A percentile compares a stretch with the other conserved stretches of the same genome.
Evolutionary conservation across 2,113 vertebrate genomes (phyloP).

Genomic region (Barnardius zonarius): DNA sequence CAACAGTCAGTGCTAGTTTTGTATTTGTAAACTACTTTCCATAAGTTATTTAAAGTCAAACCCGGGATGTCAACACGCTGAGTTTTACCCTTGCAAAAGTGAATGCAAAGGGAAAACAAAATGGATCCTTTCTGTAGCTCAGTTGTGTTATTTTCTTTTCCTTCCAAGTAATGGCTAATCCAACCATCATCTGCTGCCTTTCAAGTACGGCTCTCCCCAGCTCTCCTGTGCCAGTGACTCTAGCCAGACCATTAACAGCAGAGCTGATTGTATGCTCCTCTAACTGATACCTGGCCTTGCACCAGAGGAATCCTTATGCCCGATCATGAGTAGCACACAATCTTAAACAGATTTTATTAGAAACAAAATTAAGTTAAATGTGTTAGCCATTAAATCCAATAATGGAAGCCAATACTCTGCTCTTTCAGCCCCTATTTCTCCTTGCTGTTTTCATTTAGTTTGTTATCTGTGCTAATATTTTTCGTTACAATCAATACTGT

Average conservation of each 20-base stretch:
- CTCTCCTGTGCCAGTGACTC: background rate
- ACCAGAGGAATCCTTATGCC: background rate
- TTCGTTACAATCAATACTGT: background rate
- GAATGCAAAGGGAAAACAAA: background rate
- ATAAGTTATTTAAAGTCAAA: background rate
- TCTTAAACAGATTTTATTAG: background rate
- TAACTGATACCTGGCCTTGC: background rate
- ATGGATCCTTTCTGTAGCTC: background rate
- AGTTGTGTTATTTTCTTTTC: background rate
- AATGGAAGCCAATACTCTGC: background rate
- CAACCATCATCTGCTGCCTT: background rate
- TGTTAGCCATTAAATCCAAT: background rate
- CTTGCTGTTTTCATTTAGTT: background rate
- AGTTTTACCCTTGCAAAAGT: background rate
- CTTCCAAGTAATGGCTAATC: background rate
- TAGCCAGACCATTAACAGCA: background rate
- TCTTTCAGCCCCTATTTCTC: background rate
- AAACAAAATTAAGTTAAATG: background rate
- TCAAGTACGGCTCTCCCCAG: background rate
- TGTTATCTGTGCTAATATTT: background rate
- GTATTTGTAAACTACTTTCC: background rate
- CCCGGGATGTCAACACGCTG: fast-evolving
- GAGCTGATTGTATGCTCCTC: background rate
- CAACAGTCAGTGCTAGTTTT: background rate
- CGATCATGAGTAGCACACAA: background rate